Evolutionary conservation across 2,888 invertebrate genomes (phyloP).

Genomic region (Nephrocerus scutellatus): DNA sequence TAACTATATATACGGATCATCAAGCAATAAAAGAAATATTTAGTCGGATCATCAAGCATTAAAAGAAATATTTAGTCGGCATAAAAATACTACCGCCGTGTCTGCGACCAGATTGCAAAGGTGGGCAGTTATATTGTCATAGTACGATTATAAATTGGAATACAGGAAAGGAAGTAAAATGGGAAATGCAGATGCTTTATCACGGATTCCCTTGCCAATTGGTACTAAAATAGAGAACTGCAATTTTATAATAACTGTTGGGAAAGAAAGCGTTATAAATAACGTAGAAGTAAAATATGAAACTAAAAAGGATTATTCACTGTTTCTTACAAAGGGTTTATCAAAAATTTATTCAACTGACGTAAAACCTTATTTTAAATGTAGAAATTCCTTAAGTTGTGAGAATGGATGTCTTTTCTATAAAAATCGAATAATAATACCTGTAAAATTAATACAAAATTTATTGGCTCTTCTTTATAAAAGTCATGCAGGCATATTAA

Average conservation of each 20-base stretch:
- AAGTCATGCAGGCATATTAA: constrained; percentile 1
- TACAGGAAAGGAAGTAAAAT: constrained; percentile 1
- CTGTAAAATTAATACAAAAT: background rate
- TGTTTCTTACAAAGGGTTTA: no score
- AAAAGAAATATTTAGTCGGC: constrained; percentile 5
- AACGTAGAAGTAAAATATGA: constrained; percentile 1
- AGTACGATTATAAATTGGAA: constrained; percentile 5
- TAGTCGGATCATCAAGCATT: constrained; percentile 6
- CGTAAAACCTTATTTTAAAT: constrained; percentile 2
- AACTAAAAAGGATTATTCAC: no score
- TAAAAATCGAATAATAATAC: constrained; percentile 7
- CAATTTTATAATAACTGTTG: background rate
- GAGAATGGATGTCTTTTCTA: constrained; percentile 4
- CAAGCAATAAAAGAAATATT: constrained; percentile 6
- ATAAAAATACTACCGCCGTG: constrained; percentile 3
- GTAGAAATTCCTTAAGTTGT: constrained; percentile 1
- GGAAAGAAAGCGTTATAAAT: background rate
- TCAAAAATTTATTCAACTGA: no score
- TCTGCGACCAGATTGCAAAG: constrained; percentile 8
- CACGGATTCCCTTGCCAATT: constrained; percentile 2
- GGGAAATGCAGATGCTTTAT: constrained; percentile 6
- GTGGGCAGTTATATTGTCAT: constrained; percentile 9
- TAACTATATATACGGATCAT: constrained; percentile 8
- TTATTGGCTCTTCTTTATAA: background rate
- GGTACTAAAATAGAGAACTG: constrained; percentile 1